A percentile compares a stretch with the other conserved stretches of the same genome.
phyloP scores from a whole-genome alignment of 2,113 vertebrate species.

The Fulmarus glacialis region DNA sequence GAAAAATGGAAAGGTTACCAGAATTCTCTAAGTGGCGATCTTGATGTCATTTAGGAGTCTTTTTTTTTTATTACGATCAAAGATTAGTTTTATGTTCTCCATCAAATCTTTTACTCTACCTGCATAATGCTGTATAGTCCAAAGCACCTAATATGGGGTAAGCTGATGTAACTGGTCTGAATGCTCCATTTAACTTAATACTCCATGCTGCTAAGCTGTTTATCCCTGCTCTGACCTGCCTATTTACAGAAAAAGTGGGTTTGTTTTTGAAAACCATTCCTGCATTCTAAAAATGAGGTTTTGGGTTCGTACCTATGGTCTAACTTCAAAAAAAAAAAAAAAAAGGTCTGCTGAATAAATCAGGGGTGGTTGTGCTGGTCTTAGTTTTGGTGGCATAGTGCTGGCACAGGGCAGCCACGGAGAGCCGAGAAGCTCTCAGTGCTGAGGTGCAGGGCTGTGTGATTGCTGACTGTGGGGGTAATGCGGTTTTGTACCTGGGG shows the following conservation, averaged over 20 bases:
- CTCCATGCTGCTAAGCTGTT: neutral
- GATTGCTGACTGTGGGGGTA: neutral
- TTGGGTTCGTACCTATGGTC: neutral
- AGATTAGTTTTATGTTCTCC: neutral
- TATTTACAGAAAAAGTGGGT: neutral
- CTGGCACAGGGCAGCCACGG: neutral
- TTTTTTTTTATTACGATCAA: neutral
- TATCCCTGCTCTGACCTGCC: neutral
- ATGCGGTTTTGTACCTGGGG: neutral
- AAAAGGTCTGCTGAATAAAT: neutral
- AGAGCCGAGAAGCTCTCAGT: neutral
- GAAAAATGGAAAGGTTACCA: neutral
- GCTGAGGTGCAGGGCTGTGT: neutral
- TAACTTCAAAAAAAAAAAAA: neutral
- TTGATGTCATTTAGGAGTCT: neutral
- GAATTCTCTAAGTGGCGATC: neutral
- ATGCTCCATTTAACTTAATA: slow-evolving; percentile 1
- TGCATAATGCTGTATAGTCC: neutral
- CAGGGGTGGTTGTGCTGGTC: neutral
- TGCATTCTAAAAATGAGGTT: neutral
- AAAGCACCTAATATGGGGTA: neutral
- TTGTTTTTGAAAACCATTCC: neutral
- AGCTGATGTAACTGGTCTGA: neutral
- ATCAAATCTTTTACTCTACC: neutral
- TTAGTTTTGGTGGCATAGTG: neutral